Evolutionary conservation across 2,888 invertebrate species (phyloP).

Genomic region (Sinelater perroti): DNA sequence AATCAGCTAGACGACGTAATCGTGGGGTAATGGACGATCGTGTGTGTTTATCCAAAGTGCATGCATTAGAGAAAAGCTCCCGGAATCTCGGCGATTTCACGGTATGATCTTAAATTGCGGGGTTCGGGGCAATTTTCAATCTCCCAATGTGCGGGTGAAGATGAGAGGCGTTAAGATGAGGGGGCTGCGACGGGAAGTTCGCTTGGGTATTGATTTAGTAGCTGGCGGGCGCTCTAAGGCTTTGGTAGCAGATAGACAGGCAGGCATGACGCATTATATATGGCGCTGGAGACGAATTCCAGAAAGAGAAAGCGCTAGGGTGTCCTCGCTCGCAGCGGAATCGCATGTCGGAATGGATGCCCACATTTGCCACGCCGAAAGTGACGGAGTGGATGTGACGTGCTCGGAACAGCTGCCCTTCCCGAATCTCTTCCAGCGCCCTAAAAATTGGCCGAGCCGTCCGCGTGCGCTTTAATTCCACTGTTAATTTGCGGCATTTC

Average conservation of each 20-base stretch:
- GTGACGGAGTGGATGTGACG: slow-evolving; percentile 53
- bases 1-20: no score
- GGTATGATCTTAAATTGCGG: slow-evolving; percentile 11
- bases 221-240: slow-evolving; percentile 61
- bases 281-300: slow-evolving; percentile 61
- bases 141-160: slow-evolving; percentile 42
- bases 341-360: slow-evolving; percentile 47
- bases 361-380: slow-evolving; percentile 30
- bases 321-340: slow-evolving; percentile 34
- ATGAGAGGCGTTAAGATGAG: slow-evolving; percentile 42
- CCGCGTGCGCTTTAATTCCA: slow-evolving; percentile 32
- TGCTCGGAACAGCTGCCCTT: slow-evolving; percentile 59
- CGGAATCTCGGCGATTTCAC: neutral
- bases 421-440: slow-evolving; percentile 45
- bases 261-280: slow-evolving; percentile 63
- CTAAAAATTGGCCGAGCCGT: slow-evolving; percentile 41
- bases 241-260: slow-evolving; percentile 61
- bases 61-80: no score
- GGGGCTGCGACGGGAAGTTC: slow-evolving; percentile 42
- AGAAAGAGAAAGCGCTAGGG: slow-evolving; percentile 45
- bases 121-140: slow-evolving; percentile 30
- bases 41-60: no score
- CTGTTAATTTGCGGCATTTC: slow-evolving; percentile 18
- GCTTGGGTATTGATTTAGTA: slow-evolving; percentile 62
- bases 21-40: no score